A percentile compares a stretch with the other conserved stretches of the same genome.
Evolutionary conservation across 2,888 invertebrate species (phyloP).

Genomic region (Brachypalpus laphriformis): DNA sequence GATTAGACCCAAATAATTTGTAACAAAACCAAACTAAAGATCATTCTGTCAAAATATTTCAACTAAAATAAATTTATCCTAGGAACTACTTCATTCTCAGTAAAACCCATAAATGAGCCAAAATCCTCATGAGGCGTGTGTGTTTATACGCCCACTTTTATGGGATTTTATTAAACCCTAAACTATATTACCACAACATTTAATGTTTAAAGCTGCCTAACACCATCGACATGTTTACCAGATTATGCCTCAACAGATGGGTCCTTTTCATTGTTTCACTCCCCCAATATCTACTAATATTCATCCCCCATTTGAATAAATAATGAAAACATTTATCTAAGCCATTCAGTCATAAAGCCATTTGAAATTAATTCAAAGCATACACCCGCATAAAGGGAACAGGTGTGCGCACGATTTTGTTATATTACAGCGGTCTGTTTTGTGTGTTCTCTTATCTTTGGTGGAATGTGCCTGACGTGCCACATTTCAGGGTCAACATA

Average conservation of each 20-base stretch:
- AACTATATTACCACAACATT: constrained; percentile 5
- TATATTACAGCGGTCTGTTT: constrained; percentile 13
- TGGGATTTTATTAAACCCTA: constrained; percentile 6
- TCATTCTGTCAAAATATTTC: not conserved
- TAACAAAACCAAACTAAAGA: not conserved
- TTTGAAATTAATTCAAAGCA: constrained; percentile 53
- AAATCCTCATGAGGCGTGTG: not conserved
- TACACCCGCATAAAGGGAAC: constrained; percentile 39
- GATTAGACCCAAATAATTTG: not conserved
- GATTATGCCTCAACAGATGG: constrained; percentile 37
- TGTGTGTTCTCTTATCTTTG: constrained; percentile 14
- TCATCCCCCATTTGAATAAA: constrained; percentile 52
- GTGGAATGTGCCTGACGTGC: constrained; percentile 27
- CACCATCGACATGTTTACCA: not conserved
- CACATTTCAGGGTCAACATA: constrained; percentile 1
- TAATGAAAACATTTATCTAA: constrained; percentile 65
- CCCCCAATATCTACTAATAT: constrained; percentile 8
- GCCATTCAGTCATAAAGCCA: constrained; percentile 54
- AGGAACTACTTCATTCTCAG: not conserved
- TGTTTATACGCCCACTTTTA: not conserved
- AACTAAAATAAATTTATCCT: not conserved
- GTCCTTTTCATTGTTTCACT: constrained; percentile 11
- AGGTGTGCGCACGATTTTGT: constrained; percentile 46
- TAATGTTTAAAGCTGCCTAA: constrained; percentile 18
- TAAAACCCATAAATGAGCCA: not conserved